A percentile compares a stretch with the other conserved stretches of the same genome.
Evolutionary conservation across 1,140 invertebrate species (phyloP).

Genomic region (Scaptomyza graminum): DNA sequence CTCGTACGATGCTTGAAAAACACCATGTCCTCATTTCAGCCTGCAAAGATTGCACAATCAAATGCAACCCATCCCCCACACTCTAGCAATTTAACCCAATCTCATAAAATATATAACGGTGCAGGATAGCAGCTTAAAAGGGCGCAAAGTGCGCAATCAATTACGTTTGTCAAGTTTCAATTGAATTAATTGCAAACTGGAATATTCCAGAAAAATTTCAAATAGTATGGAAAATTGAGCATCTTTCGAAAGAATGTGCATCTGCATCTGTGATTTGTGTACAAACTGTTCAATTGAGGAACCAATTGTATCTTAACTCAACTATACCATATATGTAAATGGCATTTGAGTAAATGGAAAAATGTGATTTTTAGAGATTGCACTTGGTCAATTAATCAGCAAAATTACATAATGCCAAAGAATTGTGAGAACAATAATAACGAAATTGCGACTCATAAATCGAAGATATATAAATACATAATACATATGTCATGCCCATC

Average conservation of each 20-base stretch:
- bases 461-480: too few relatives aligned
- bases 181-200: constrained; percentile 27
- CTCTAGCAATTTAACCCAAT: constrained; percentile 56
- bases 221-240: constrained; percentile 34
- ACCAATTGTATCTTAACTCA: constrained; percentile 12
- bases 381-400: constrained; percentile 18
- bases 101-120: constrained; percentile 39
- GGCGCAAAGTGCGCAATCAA: constrained; percentile 34
- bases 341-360: not conserved
- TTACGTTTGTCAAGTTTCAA: constrained; percentile 55
- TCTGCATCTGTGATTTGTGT: constrained; percentile 22
- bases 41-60: constrained; percentile 45
- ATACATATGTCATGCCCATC: not conserved
- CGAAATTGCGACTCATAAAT: constrained; percentile 13
- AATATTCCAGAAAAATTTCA: constrained; percentile 43
- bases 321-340: constrained; percentile 8
- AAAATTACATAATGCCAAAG: constrained; percentile 27
- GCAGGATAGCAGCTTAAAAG: constrained; percentile 9
- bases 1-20: constrained; percentile 10
- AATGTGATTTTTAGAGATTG: not conserved
- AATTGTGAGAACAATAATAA: constrained; percentile 17
- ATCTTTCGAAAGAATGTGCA: too few relatives aligned
- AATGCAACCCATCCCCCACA: constrained; percentile 4
- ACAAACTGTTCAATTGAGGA: constrained; percentile 16
- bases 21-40: constrained; percentile 7